Evolutionary conservation across 2,797 vertebrate genomes (phyloP), one percentile per base, ranked within the genome.

Genomic region (Melanotaenia trifasciata): DNA sequence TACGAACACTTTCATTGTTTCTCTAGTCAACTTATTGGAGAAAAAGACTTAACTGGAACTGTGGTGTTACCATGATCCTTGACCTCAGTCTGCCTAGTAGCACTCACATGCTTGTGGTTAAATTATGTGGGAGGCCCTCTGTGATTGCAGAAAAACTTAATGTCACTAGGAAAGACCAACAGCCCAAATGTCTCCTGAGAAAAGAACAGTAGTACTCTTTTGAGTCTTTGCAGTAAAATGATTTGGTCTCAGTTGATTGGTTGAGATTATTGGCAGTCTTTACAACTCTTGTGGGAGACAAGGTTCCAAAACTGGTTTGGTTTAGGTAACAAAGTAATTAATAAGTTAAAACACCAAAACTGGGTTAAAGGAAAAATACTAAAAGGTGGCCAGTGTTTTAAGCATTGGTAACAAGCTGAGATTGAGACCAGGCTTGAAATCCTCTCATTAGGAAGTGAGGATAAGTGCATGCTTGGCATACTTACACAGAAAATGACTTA

Each of bases 61-160:
- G 18, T 26, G 43, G 64, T 33, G 28, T 81, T 67, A 30, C 62
- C 26, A 5, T 72, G 80, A 82, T 74, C 84, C 36, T 80, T 88
- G 80, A 82, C 78, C 76, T 70, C 53, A 20, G 26, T 50, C 64
- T 81, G 80, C 78, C 76, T 70, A 68, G 54, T 66, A 72, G 20
- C 22, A 36, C 67, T 84, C 84, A 83, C 66, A 78, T 85, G 82
- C 62, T 75, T 71, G 24, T 63, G 54, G 78, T 79, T 70, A 67
- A 64, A 63, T 56, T 63, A 33, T 0, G 3, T 47, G 50, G 2
- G 14, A 47, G 26, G 30, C 38, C 58, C 40, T 53, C 20, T 64
- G 30, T 28, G 62, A 67, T 69, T 11, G 36, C 64, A 57, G 30
- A 45, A 59, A 45, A 14, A 14, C 18, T 22, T 50, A 4, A 20